Conservation (phyloP, 2,113 vertebrate species). For the Loxodonta africana region DNA sequence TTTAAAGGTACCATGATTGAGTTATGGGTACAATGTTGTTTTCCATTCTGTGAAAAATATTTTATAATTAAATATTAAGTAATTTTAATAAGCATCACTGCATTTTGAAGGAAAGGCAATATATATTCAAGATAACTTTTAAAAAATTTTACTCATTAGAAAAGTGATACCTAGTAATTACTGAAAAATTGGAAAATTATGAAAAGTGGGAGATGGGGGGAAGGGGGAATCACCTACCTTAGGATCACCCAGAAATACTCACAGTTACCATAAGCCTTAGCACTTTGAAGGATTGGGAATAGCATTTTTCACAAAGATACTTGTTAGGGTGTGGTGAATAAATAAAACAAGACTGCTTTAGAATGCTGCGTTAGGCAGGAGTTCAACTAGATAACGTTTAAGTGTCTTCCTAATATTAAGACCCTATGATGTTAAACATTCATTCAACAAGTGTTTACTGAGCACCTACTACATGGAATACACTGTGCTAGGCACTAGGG, state of each 20-base stretch:
- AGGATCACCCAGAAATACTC: background rate
- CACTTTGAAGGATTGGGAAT: background rate
- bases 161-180: background rate
- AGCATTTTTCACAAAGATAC: background rate
- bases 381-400: background rate
- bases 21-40: background rate
- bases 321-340: background rate
- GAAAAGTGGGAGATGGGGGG: background rate
- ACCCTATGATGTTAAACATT: background rate
- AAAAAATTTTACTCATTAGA: background rate
- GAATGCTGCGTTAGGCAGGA: background rate
- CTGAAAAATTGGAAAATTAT: slow-evolving; percentile 23
- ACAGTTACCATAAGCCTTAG: background rate
- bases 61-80: background rate
- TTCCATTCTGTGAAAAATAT: background rate
- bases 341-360: background rate
- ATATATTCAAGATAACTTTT: slow-evolving; percentile 29
- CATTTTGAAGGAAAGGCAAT: slow-evolving; percentile 37
- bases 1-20: background rate
- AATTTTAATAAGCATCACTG: background rate
- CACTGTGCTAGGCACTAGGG: background rate
- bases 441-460: background rate
- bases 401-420: background rate
- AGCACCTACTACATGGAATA: background rate
- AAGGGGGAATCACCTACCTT: background rate